These are phyloP conservation scores for Apotomis turbidana DNA, from an alignment of 2,888 invertebrate species.

Conservation along the genomic window DNA sequence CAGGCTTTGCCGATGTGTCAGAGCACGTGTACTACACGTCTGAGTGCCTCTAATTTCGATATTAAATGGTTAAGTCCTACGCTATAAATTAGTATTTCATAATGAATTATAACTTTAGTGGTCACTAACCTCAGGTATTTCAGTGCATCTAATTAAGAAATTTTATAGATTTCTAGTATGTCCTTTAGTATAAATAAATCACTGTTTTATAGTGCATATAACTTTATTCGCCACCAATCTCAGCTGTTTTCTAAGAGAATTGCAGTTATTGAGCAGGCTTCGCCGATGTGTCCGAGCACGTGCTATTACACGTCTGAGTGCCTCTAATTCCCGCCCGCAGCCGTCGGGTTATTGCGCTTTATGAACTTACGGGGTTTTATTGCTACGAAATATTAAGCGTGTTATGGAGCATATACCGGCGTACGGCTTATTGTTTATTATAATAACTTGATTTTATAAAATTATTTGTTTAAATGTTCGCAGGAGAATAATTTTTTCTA, in stretches of 20 bases:
- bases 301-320: constrained; percentile 57
- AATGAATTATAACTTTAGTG: too few species aligned
- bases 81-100: too few species aligned
- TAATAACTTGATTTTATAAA: not conserved
- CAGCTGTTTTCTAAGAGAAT: constrained; percentile 17
- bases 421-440: not conserved
- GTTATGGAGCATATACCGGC: not conserved
- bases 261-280: not conserved
- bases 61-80: too few species aligned
- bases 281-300: constrained; percentile 36
- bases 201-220: too few species aligned
- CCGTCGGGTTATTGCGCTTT: constrained; percentile 42
- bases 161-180: too few species aligned
- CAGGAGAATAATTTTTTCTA: too few species aligned
- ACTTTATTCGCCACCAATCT: constrained; percentile 15
- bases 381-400: constrained; percentile 24
- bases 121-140: too few species aligned
- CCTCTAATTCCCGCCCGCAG: constrained; percentile 54
- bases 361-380: constrained; percentile 45
- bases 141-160: too few species aligned
- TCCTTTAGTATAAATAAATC: too few species aligned
- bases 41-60: constrained; percentile 54
- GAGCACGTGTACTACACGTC: constrained; percentile 51
- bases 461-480: too few species aligned
- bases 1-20: constrained; percentile 21